phyloP scores from a whole-genome alignment of 2,113 vertebrate species.

The Melanerpes formicivorus region DNA sequence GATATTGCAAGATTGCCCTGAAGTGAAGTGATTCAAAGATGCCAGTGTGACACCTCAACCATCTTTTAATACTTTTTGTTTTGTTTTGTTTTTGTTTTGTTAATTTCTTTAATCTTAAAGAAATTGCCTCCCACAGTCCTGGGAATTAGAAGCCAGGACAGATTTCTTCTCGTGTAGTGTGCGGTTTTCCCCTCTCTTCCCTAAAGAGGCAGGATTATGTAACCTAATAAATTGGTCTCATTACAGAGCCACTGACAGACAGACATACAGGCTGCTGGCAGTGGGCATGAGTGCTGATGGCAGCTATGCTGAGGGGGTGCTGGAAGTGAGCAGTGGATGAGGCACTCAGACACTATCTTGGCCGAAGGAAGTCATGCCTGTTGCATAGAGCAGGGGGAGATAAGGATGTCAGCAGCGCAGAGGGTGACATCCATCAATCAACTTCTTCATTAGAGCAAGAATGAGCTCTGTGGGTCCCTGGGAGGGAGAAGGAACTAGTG shows the following conservation, averaged over 20 bases:
- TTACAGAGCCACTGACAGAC: constrained; percentile 87
- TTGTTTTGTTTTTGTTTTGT: too few relatives aligned
- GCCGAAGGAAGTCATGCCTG: constrained; percentile 66
- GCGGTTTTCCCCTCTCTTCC: constrained; percentile 47
- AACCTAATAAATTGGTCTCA: constrained; percentile 83
- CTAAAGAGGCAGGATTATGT: constrained; percentile 77
- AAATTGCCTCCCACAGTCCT: constrained; percentile 41
- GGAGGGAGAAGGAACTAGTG: constrained; percentile 49
- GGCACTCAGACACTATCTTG: constrained; percentile 66
- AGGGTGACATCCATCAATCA: constrained; percentile 78
- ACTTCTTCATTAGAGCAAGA: constrained; percentile 74
- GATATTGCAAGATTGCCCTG: background rate
- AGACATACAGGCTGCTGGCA: constrained; percentile 77
- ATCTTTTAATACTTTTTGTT: background rate
- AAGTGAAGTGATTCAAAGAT: background rate
- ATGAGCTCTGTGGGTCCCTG: constrained; percentile 38
- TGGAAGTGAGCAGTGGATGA: constrained; percentile 42
- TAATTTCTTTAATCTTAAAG: too few relatives aligned
- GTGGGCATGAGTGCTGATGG: constrained; percentile 67
- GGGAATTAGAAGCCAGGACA: constrained; percentile 33
- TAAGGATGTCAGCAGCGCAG: constrained; percentile 63
- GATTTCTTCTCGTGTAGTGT: constrained; percentile 23
- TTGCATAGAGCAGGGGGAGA: constrained; percentile 68
- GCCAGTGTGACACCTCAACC: background rate
- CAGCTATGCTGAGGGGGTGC: constrained; percentile 3